Evolutionary conservation across 2,113 vertebrate genomes (phyloP).

Genomic region (Cygnus atratus): DNA sequence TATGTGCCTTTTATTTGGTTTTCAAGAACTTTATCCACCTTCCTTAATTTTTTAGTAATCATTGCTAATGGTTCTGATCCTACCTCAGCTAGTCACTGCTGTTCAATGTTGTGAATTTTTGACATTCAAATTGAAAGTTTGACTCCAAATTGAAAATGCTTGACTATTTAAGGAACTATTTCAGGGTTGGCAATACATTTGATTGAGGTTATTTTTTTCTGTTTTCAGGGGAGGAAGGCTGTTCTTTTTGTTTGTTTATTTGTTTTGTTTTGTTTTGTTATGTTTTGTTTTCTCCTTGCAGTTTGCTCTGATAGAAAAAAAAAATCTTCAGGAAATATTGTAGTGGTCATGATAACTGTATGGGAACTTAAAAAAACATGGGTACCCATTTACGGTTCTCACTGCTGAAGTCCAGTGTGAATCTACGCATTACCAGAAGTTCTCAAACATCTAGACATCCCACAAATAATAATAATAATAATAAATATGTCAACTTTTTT

Average conservation of each 20-base stretch:
- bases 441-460: background rate
- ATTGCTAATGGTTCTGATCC: background rate
- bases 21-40: background rate
- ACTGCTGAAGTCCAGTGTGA: background rate
- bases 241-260: too few species aligned
- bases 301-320: background rate
- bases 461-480: background rate
- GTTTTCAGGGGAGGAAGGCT: background rate
- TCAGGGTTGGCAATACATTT: background rate
- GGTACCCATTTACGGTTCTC: background rate
- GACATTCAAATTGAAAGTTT: background rate
- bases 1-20: background rate
- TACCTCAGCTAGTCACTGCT: fast-evolving
- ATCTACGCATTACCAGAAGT: background rate
- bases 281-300: background rate
- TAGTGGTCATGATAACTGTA: background rate
- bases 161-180: background rate
- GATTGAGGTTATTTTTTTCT: too few species aligned
- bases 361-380: background rate
- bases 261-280: too few species aligned
- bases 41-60: background rate
- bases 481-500: too few species aligned
- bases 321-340: background rate
- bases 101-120: background rate
- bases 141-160: background rate